These are phyloP conservation scores for Sebastes melanostomus DNA, from an alignment of 2,797 vertebrate species.

Conservation along the genomic window DNA sequence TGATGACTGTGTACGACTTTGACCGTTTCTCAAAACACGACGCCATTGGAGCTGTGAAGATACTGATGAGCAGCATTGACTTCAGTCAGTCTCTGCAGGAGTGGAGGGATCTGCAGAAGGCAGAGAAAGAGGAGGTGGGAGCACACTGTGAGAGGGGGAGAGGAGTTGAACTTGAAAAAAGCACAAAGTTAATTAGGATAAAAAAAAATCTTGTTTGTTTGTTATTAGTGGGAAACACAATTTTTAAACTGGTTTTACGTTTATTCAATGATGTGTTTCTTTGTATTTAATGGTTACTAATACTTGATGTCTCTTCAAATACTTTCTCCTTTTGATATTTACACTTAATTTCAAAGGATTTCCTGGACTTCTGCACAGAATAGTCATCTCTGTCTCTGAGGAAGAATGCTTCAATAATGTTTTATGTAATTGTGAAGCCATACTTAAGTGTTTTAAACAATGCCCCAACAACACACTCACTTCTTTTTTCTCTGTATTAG, in stretches of 20 bases:
- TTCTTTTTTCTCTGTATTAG: conserved; percentile 75
- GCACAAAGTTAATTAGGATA: background rate
- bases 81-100: conserved; percentile 96
- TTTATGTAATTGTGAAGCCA: background rate
- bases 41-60: conserved; percentile 93
- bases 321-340: background rate
- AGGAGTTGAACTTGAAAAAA: background rate
- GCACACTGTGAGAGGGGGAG: background rate
- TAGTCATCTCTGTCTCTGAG: background rate
- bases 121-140: conserved; percentile 98
- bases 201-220: background rate
- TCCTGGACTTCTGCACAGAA: background rate
- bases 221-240: background rate
- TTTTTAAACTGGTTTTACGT: background rate
- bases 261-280: background rate
- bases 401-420: background rate
- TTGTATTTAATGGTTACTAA: background rate
- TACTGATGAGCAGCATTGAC: conserved; percentile 96
- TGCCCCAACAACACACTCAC: background rate
- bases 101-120: conserved; percentile 95
- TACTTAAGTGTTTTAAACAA: background rate
- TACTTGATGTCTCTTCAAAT: background rate
- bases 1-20: conserved; percentile 98
- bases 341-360: background rate
- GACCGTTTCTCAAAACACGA: conserved; percentile 99